A percentile compares a stretch with the other conserved stretches of the same genome.
Evolutionary conservation across 2,113 vertebrate species (phyloP).

Genomic region (Monarcha castaneiventris): DNA sequence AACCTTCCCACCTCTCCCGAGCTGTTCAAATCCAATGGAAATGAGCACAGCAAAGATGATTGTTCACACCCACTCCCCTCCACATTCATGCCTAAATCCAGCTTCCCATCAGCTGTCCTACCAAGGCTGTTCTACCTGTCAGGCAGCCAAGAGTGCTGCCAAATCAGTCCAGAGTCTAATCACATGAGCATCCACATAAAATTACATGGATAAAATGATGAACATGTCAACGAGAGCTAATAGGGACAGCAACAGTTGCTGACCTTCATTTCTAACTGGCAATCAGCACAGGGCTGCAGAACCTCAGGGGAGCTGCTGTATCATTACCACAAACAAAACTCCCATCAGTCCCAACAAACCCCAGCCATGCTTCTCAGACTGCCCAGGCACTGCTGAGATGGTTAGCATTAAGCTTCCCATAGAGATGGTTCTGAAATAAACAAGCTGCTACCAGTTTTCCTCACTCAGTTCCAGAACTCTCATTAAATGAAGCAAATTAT

Average conservation of each 20-base stretch:
- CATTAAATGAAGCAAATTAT: not conserved
- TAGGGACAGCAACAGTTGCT: not conserved
- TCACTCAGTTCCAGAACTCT: not conserved
- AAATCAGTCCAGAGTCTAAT: not conserved
- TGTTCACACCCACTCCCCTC: not conserved
- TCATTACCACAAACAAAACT: not conserved
- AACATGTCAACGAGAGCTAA: not conserved
- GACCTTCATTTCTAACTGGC: not conserved
- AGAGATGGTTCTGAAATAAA: not conserved
- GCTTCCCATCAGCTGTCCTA: not conserved
- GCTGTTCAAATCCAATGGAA: not conserved
- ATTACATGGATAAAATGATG: not conserved
- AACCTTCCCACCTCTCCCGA: not conserved
- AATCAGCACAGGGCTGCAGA: not conserved
- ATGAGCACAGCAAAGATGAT: not conserved
- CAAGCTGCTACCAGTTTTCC: not conserved
- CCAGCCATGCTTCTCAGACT: not conserved
- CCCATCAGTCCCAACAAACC: not conserved
- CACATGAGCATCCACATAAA: not conserved
- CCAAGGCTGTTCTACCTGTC: not conserved
- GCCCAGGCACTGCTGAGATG: not conserved
- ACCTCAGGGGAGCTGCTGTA: not conserved
- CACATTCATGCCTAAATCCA: not conserved
- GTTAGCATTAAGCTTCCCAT: not conserved
- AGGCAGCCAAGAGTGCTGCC: not conserved